These are phyloP conservation scores for Helobdella robusta DNA, from an alignment of 2,888 invertebrate species.

Conservation along the genomic window DNA sequence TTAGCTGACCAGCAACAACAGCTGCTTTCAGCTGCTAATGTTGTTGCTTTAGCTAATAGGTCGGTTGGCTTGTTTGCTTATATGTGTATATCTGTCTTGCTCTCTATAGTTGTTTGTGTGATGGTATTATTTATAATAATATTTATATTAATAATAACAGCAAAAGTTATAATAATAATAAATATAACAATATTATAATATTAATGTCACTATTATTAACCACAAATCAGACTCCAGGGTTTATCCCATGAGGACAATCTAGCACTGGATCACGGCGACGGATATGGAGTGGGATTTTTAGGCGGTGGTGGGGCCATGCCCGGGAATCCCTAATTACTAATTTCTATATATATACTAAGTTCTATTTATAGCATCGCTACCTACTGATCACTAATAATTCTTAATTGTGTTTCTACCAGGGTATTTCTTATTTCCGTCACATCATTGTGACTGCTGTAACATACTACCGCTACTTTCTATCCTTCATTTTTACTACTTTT, in stretches of 20 bases:
- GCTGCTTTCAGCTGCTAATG: neutral
- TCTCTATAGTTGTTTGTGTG: neutral
- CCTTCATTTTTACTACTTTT: too few species aligned
- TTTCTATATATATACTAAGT: too few species aligned
- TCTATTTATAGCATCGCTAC: too few species aligned
- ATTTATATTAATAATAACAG: neutral
- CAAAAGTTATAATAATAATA: neutral
- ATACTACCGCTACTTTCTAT: too few species aligned
- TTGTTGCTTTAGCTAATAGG: neutral
- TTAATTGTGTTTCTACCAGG: too few species aligned
- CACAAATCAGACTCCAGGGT: slow-evolving; percentile 22
- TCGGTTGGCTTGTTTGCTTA: too few species aligned
- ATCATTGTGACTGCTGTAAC: too few species aligned
- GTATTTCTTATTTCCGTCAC: too few species aligned
- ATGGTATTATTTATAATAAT: neutral
- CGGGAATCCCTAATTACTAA: too few species aligned
- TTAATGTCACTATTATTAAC: neutral
- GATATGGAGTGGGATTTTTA: slow-evolving; percentile 30
- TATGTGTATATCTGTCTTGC: neutral
- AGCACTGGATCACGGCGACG: slow-evolving; percentile 28
- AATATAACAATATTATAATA: neutral
- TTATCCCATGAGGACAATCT: slow-evolving; percentile 16
- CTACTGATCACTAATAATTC: too few species aligned
- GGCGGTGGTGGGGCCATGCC: slow-evolving; percentile 26
- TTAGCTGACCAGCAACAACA: neutral